Conservation (phyloP, 1,140 invertebrate species). For the Cherax destructor region DNA sequence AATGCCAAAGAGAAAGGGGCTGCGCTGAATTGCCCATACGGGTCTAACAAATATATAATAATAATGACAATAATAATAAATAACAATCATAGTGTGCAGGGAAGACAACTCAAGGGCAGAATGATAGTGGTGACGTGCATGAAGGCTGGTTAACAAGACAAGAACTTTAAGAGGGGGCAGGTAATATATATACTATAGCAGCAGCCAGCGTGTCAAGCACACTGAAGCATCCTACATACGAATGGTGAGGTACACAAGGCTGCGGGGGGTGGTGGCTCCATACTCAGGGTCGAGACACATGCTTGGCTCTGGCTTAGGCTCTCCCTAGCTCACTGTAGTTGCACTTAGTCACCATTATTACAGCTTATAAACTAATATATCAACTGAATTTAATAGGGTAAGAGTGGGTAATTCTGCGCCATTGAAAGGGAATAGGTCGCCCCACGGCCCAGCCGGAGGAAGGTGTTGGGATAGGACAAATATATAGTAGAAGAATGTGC, state of each 20-base stretch:
- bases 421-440: neutral
- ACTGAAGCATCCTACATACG: neutral
- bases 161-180: neutral
- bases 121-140: too few species aligned
- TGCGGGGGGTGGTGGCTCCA: neutral
- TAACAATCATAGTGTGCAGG: too few species aligned
- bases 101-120: too few species aligned
- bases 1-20: neutral
- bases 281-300: constrained; percentile 1
- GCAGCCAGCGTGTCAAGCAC: neutral
- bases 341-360: neutral
- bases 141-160: neutral
- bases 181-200: neutral
- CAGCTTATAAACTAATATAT: neutral
- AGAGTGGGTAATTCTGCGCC: neutral
- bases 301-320: constrained; percentile 3
- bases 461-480: neutral
- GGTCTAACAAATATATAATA: too few species aligned
- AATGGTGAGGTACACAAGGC: neutral
- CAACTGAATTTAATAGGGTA: neutral
- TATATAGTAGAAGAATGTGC: neutral
- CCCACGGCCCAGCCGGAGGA: neutral
- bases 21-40: too few species aligned
- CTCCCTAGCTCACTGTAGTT: constrained; percentile 21
- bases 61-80: too few species aligned